phyloP scores from a whole-genome alignment of 2,113 vertebrate genomes.

The Cyprinus carpio region DNA sequence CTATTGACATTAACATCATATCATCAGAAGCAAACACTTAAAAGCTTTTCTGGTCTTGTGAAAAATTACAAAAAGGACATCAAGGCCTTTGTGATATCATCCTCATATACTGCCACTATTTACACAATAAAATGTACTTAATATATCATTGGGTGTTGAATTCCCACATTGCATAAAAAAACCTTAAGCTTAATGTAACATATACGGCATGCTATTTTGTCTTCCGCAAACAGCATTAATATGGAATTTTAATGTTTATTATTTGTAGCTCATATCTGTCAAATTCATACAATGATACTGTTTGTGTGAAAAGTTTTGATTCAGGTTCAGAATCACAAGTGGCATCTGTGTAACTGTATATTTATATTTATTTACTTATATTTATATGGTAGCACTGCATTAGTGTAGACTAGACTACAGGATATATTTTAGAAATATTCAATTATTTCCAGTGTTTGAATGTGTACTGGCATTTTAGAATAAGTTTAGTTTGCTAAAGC shows the following conservation, averaged over 20 bases:
- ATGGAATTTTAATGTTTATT: not conserved
- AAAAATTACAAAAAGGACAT: not conserved
- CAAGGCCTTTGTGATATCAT: not conserved
- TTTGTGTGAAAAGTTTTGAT: no score
- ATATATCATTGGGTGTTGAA: not conserved
- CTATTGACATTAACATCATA: no score
- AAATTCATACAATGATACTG: not conserved
- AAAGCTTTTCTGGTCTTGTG: not conserved
- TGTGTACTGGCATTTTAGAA: not conserved
- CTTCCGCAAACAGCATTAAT: not conserved
- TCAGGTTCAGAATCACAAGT: no score
- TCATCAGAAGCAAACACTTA: not conserved
- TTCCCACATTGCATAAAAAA: not conserved
- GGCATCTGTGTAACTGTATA: no score
- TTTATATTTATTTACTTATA: no score
- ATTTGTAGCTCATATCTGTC: not conserved
- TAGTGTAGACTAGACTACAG: not conserved
- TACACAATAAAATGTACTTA: conserved; percentile 1
- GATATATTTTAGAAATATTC: not conserved
- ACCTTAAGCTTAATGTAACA: not conserved
- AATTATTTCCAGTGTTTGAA: not conserved
- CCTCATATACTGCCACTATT: not conserved
- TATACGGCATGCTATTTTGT: not conserved
- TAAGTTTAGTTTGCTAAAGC: no score
- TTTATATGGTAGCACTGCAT: no score